phyloP scores from a whole-genome alignment of 2,797 vertebrate genomes.

The Arrhamphus sclerolepis region DNA sequence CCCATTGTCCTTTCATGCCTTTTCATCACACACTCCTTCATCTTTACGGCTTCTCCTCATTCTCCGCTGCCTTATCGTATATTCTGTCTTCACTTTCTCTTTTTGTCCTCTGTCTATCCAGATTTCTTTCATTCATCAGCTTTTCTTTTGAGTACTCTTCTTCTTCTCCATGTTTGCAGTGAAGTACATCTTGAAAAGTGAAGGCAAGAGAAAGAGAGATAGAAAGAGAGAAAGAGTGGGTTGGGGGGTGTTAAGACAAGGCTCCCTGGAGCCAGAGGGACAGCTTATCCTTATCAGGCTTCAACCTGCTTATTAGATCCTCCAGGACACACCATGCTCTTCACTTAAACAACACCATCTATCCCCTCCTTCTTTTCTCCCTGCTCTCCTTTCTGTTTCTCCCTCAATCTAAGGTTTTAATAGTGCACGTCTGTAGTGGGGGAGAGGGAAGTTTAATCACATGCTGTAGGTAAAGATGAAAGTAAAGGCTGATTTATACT shows the following conservation, averaged over 20 bases:
- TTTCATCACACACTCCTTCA: conserved; percentile 22
- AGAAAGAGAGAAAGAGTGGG: conserved; percentile 14
- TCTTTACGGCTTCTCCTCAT: conserved; percentile 9
- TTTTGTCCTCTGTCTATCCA: conserved; percentile 9
- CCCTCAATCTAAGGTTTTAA: conserved; percentile 57
- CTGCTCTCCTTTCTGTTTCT: conserved; percentile 43
- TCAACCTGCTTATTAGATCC: conserved; percentile 84
- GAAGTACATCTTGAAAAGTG: conserved; percentile 59
- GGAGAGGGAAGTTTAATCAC: conserved; percentile 37
- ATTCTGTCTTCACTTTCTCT: conserved; percentile 6
- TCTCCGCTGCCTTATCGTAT: conserved; percentile 8
- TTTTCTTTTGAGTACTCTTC: conserved; percentile 46
- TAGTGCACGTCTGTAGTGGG: conserved; percentile 46
- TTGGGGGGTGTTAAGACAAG: conserved; percentile 57
- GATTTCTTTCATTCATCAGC: conserved; percentile 19
- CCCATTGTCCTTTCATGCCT: conserved; percentile 21
- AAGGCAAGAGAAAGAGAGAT: conserved; percentile 20
- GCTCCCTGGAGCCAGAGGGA: conserved; percentile 78
- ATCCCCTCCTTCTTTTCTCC: conserved; percentile 56
- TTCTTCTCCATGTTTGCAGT: conserved; percentile 51
- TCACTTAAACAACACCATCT: conserved; percentile 73
- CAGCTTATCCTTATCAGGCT: conserved; percentile 83
- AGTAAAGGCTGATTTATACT: conserved; percentile 29
- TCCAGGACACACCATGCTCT: conserved; percentile 75
- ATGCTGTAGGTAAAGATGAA: conserved; percentile 52